phyloP scores from a whole-genome alignment of 1,140 invertebrate species.

The Hestina assimilis region DNA sequence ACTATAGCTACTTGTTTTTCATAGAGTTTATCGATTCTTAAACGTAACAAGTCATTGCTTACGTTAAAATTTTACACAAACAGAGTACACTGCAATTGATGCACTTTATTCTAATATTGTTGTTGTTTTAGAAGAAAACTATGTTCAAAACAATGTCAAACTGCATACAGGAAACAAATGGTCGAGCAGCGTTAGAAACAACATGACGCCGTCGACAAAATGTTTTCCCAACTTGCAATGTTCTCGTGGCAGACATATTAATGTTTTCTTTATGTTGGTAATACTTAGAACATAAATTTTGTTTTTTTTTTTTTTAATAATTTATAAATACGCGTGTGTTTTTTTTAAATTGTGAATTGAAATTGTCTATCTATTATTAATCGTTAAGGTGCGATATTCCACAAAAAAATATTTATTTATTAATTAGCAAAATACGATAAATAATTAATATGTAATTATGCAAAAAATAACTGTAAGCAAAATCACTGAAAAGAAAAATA shows the following conservation, averaged over 20 bases:
- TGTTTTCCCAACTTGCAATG: conserved; percentile 34
- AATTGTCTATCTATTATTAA: too few relatives aligned
- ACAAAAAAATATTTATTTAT: too few relatives aligned
- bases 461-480: too few relatives aligned
- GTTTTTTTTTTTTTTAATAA: conserved; percentile 8
- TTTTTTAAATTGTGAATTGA: too few relatives aligned
- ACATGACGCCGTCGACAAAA: conserved; percentile 25
- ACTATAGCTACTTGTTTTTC: too few relatives aligned
- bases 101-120: conserved; percentile 20
- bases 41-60: too few relatives aligned
- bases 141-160: conserved; percentile 33
- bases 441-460: too few relatives aligned
- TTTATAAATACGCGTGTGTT: too few relatives aligned
- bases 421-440: too few relatives aligned
- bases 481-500: too few relatives aligned
- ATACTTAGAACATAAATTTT: conserved; percentile 11
- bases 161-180: conserved; percentile 28
- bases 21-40: too few relatives aligned
- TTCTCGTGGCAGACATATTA: conserved; percentile 26
- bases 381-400: too few relatives aligned
- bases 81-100: conserved; percentile 1
- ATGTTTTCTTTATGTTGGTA: conserved; percentile 31
- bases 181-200: conserved; percentile 28
- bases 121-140: conserved; percentile 22
- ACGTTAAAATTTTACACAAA: background rate